Evolutionary conservation across 35 echinoderm and acorn worm genomes (phyloP).

Genomic region (Apostichopus parvimensis): DNA sequence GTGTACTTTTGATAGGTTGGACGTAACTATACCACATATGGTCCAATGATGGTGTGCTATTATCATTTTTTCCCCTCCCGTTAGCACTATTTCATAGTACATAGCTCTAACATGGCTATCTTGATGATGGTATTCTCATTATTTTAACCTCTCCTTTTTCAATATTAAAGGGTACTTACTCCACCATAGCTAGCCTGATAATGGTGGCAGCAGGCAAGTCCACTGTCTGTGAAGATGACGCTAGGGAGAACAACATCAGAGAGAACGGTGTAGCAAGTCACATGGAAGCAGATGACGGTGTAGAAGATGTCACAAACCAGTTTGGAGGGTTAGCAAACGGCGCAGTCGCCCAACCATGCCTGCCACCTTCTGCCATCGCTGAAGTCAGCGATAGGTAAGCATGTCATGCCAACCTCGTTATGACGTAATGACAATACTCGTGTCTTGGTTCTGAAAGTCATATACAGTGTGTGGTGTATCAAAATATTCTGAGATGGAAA

Average conservation of each 20-base stretch:
- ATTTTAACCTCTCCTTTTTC: neutral
- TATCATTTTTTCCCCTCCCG: too few species aligned
- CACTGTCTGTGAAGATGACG: neutral
- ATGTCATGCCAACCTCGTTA: too few species aligned
- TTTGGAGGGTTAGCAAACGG: conserved; percentile 18
- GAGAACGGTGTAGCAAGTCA: neutral
- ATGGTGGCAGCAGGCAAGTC: conserved; percentile 66
- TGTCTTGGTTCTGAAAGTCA: too few species aligned
- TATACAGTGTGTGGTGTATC: too few species aligned
- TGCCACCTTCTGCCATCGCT: conserved; percentile 10
- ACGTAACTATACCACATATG: too few species aligned
- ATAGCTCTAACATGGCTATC: too few species aligned
- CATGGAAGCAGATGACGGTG: conserved; percentile 10
- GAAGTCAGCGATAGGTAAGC: conserved; percentile 27
- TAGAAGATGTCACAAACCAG: conserved; percentile 24
- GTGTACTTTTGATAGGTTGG: too few species aligned
- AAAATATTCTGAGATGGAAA: too few species aligned
- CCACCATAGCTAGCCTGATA: conserved; percentile 67
- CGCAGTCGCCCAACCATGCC: neutral
- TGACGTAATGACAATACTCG: too few species aligned
- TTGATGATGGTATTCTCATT: neutral
- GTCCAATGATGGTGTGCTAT: too few species aligned
- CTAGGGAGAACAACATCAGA: neutral
- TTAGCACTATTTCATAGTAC: too few species aligned
- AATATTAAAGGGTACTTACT: conserved; percentile 40